These are phyloP conservation scores for Condylostylus longicornis DNA, from an alignment of 1,140 invertebrate species.

Conservation along the genomic window DNA sequence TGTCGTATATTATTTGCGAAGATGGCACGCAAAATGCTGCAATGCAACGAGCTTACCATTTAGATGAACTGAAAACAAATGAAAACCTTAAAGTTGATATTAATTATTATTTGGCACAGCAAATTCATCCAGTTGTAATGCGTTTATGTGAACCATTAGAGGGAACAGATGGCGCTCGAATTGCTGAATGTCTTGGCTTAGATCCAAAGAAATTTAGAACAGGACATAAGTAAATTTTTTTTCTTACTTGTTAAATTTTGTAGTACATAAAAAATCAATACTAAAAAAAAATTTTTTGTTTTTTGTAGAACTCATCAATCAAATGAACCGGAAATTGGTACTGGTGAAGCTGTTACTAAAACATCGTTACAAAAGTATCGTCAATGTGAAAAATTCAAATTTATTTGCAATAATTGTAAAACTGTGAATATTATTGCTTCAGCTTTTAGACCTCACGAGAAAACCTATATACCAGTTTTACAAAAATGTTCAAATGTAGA, in stretches of 20 bases:
- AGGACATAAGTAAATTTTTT: conserved; percentile 15
- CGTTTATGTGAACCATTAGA: conserved; percentile 92
- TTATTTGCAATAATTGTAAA: conserved; percentile 45
- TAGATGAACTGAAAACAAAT: conserved; percentile 66
- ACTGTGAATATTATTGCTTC: conserved; percentile 40
- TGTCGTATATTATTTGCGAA: conserved; percentile 90
- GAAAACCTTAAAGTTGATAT: conserved; percentile 59
- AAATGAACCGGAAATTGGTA: conserved; percentile 18
- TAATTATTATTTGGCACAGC: conserved; percentile 70
- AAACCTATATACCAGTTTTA: conserved; percentile 37
- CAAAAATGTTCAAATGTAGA: conserved; percentile 49
- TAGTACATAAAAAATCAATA: background rate
- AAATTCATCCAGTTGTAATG: conserved; percentile 87
- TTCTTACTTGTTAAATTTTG: background rate
- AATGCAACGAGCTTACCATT: conserved; percentile 86
- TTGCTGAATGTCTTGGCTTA: conserved; percentile 79
- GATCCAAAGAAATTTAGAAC: conserved; percentile 35
- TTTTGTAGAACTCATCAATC: conserved; percentile 8
- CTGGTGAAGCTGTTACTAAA: conserved; percentile 30
- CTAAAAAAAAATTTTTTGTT: too few species aligned
- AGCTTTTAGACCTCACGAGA: conserved; percentile 33
- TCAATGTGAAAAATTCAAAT: conserved; percentile 55
- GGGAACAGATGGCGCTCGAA: conserved; percentile 73
- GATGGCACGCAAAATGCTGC: conserved; percentile 64
- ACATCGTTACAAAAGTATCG: conserved; percentile 56